A percentile compares a stretch with the other conserved stretches of the same genome.
These are phyloP conservation scores for Chrysopilus asiliformis DNA, from an alignment of 2,888 invertebrate species.

Conservation along the genomic window DNA sequence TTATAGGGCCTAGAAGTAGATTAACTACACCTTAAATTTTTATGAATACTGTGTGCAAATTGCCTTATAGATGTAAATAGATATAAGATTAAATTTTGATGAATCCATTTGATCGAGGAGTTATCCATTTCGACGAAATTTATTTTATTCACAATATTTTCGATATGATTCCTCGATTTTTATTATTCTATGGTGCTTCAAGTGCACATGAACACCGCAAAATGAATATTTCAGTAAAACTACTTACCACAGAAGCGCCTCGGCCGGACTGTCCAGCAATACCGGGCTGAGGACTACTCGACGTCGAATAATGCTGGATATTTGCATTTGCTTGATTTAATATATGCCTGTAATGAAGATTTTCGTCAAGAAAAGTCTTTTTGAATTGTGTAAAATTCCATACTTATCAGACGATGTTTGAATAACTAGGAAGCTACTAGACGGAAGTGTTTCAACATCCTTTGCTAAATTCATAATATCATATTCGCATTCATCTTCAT, in stretches of 20 bases:
- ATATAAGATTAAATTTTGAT: too few species aligned
- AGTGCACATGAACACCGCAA: too few species aligned
- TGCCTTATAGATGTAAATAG: too few species aligned
- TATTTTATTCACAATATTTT: too few species aligned
- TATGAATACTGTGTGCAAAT: too few species aligned
- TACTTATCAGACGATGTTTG: conserved; percentile 51
- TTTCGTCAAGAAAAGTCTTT: too few species aligned
- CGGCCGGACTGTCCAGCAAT: conserved; percentile 71
- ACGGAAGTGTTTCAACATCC: conserved; percentile 59
- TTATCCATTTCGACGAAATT: too few species aligned
- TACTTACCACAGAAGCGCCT: conserved; percentile 74
- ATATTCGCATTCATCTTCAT: conserved; percentile 94
- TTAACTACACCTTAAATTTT: too few species aligned
- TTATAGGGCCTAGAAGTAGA: too few species aligned
- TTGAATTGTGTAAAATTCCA: conserved; percentile 19
- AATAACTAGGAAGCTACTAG: conserved; percentile 82
- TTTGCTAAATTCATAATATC: conserved; percentile 76
- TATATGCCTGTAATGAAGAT: conserved; percentile 19
- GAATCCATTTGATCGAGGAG: too few species aligned
- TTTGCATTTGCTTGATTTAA: conserved; percentile 34
- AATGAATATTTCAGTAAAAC: background rate
- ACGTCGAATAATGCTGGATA: conserved; percentile 26
- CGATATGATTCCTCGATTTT: too few species aligned
- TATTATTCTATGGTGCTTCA: too few species aligned
- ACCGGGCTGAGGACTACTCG: conserved; percentile 54